These are phyloP conservation scores for Asobara japonica DNA, from an alignment of 1,140 invertebrate species.

Conservation along the genomic window DNA sequence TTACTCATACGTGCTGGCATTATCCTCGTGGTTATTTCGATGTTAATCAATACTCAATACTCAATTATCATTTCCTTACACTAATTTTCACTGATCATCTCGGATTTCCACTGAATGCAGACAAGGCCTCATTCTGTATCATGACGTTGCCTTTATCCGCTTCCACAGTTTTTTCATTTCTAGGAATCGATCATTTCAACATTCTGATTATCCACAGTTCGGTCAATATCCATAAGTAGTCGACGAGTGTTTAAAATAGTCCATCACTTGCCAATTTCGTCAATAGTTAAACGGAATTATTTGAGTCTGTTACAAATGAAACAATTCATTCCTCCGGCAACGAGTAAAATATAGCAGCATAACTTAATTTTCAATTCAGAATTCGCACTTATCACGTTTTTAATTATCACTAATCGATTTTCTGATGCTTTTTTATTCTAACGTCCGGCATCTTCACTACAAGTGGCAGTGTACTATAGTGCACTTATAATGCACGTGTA, in stretches of 20 bases:
- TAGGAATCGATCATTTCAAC: background rate
- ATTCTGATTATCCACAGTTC: conserved; percentile 30
- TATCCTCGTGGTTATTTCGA: background rate
- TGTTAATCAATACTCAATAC: background rate
- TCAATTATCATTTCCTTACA: background rate
- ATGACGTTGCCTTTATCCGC: conserved; percentile 43
- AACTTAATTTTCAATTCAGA: background rate
- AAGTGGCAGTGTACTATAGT: background rate
- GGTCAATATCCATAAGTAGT: background rate
- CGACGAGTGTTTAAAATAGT: background rate
- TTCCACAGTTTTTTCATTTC: conserved; percentile 15
- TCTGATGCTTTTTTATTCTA: background rate
- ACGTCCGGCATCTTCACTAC: background rate
- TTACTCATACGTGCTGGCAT: background rate
- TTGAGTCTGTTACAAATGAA: background rate
- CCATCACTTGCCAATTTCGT: background rate
- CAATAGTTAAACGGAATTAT: background rate
- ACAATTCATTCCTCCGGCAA: background rate
- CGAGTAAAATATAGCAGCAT: background rate
- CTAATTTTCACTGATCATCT: background rate
- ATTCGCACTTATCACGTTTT: background rate
- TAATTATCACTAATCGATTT: background rate
- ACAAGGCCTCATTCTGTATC: conserved; percentile 41
- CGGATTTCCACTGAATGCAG: background rate
- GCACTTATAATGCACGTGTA: background rate